These are phyloP conservation scores for Gonocerus acuteangulatus DNA, from an alignment of 2,888 invertebrate species.

Conservation along the genomic window DNA sequence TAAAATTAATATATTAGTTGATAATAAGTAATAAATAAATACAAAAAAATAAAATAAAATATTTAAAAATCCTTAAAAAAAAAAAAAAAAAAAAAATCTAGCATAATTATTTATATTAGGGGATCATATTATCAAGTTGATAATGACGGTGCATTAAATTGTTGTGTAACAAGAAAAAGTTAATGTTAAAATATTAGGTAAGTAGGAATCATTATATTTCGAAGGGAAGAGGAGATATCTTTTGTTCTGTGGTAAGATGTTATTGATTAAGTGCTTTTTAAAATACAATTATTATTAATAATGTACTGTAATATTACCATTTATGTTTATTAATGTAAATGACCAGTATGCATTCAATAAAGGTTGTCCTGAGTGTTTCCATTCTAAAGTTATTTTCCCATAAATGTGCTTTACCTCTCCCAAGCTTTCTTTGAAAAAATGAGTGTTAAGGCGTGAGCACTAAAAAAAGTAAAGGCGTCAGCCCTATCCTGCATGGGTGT, in stretches of 20 bases:
- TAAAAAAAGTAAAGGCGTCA: no score
- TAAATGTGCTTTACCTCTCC: no score
- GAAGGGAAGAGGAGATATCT: constrained; percentile 13
- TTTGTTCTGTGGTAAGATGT: constrained; percentile 23
- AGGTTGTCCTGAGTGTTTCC: constrained; percentile 47
- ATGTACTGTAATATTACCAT: constrained; percentile 28
- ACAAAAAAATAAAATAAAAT: not conserved
- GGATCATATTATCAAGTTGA: not conserved
- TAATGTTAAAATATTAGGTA: constrained; percentile 14
- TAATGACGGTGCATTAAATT: no score
- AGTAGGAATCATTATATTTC: constrained; percentile 8
- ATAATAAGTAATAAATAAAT: no score
- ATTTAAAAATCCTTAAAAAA: not conserved
- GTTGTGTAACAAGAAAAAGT: constrained; percentile 1
- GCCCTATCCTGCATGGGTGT: no score
- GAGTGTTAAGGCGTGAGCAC: no score
- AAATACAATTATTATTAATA: constrained; percentile 25
- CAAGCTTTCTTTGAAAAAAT: no score
- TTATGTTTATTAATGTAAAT: constrained; percentile 42
- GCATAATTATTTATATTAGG: constrained; percentile 18
- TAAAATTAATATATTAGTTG: not conserved
- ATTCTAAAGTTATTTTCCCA: no score
- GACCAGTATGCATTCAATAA: constrained; percentile 53
- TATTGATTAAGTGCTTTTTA: constrained; percentile 35
- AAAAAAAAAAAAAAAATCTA: constrained; percentile 9